Evolutionary conservation across 2,113 vertebrate genomes (phyloP), one percentile per base, ranked within the genome.

Genomic region (Daphoenositta chrysoptera): DNA sequence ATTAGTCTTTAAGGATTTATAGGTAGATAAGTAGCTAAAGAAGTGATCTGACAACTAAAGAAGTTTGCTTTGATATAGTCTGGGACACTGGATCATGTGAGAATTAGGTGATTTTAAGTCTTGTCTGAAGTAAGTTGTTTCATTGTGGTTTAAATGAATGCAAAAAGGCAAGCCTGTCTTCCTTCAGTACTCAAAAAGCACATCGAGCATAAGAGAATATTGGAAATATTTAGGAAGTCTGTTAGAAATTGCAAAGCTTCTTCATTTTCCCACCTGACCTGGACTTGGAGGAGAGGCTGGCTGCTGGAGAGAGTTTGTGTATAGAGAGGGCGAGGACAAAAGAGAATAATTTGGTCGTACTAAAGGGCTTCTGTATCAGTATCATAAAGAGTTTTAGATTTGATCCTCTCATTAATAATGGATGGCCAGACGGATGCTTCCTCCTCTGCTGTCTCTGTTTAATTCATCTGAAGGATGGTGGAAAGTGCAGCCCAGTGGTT

Each of bases 371-470:
- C 87, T 95, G 45, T 89, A 53, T 84, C 6, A 3, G 48, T 92
- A 64, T 82, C 87, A 95, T 91, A 91, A 94, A 45, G 57, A 76
- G 73, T 87, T 94, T 94, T 91, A 91, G 94, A 87, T 94, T 93
- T 93, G 84, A 94, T 92, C 70, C 37, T 89, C 22, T 94, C 31
- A 60, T 95, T 94, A 93, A 92, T 94, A 97, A 96, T 94, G 86
- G 58, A 83, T 94, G 39, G 10, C 45, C 66, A 96, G 75, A 85
- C 0, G 5, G 20, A 94, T 83, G 50, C 75, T 90, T 84, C 63
- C 57, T 82, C 22, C 70, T 87, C 66, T 90, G 70, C 61, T 9
- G 31, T 79, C 40, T 87, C 70, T 91, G 89, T 91, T 91, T 61
- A 93, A 79, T 87, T 94, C 61, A 14, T 87, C 57, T 82, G 60